Evolutionary conservation across 2,888 invertebrate species (phyloP).

Genomic region (Drosophila lacicola): DNA sequence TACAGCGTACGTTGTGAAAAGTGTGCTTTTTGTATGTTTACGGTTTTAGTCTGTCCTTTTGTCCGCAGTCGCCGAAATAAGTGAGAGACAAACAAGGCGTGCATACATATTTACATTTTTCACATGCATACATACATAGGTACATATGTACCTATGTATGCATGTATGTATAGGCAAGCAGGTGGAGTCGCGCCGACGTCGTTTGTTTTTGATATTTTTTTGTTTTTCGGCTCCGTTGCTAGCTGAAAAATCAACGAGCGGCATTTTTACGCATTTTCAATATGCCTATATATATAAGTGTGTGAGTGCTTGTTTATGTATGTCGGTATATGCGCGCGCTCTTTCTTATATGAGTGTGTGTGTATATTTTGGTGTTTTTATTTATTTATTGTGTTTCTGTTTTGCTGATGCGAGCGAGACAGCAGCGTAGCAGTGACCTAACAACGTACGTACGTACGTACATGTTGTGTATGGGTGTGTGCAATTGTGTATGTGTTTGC

Average conservation of each 20-base stretch:
- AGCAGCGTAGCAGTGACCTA: slow-evolving; percentile 67
- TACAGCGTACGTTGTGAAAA: slow-evolving; percentile 65
- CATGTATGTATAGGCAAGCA: slow-evolving; percentile 52
- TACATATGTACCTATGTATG: slow-evolving; percentile 9
- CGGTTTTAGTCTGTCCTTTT: slow-evolving; percentile 56
- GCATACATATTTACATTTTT: slow-evolving; percentile 47
- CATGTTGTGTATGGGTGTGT: slow-evolving; percentile 25
- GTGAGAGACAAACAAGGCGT: slow-evolving; percentile 68
- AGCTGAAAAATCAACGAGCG: slow-evolving; percentile 80
- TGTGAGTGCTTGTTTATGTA: slow-evolving; percentile 39
- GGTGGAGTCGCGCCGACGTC: slow-evolving; percentile 75
- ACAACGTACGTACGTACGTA: slow-evolving; percentile 37
- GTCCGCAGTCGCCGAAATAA: slow-evolving; percentile 49
- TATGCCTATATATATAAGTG: slow-evolving; percentile 47
- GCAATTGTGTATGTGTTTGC: slow-evolving; percentile 40
- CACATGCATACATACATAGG: slow-evolving; percentile 39
- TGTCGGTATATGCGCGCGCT: slow-evolving; percentile 40
- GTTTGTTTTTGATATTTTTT: slow-evolving; percentile 59
- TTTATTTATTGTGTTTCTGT: slow-evolving; percentile 80
- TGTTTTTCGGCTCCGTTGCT: slow-evolving; percentile 62
- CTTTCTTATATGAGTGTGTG: slow-evolving; percentile 25
- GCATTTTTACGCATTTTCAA: slow-evolving; percentile 81
- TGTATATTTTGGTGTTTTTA: slow-evolving; percentile 75
- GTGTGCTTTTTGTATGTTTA: slow-evolving; percentile 78
- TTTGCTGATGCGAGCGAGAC: slow-evolving; percentile 68